phyloP scores from a whole-genome alignment of 2,113 vertebrate species.

The Bostrychus sinensis region DNA sequence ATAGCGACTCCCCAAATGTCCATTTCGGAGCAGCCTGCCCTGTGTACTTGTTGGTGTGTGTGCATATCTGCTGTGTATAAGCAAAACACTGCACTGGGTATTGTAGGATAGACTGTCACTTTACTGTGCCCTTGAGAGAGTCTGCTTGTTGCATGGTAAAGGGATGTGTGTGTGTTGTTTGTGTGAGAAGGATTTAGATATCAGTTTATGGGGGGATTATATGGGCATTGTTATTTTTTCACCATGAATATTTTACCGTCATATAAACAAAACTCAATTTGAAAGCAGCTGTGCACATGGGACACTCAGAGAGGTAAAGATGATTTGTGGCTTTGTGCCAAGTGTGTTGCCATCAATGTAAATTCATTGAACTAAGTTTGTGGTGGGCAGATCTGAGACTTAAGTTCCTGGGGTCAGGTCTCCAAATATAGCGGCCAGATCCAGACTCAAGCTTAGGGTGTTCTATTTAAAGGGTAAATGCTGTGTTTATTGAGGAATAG shows the following conservation, averaged over 20 bases:
- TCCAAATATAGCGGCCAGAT: too few species aligned
- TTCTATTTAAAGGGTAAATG: too few species aligned
- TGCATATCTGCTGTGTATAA: conserved; percentile 34
- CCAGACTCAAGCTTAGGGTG: too few species aligned
- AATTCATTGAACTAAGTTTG: too few species aligned
- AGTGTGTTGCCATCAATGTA: conserved; percentile 5
- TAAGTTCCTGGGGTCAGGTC: too few species aligned
- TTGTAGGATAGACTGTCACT: conserved; percentile 45
- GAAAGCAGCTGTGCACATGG: conserved; percentile 40
- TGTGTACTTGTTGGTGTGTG: conserved; percentile 13
- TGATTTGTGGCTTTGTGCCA: conserved; percentile 21
- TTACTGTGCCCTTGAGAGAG: conserved; percentile 64
- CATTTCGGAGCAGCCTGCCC: conserved; percentile 42
- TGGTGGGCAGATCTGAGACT: too few species aligned
- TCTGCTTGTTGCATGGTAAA: conserved; percentile 23
- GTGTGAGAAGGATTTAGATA: conserved; percentile 62
- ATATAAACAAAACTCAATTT: conserved; percentile 61
- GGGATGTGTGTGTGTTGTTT: background rate
- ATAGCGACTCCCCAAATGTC: conserved; percentile 64
- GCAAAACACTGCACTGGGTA: conserved; percentile 40
- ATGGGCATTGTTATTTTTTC: conserved; percentile 61
- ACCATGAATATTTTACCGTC: conserved; percentile 69
- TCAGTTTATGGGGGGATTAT: conserved; percentile 66
- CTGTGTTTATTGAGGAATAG: too few species aligned
- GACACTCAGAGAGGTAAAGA: conserved; percentile 29